Evolutionary conservation across 2,888 invertebrate species (phyloP), one percentile per base, ranked within the genome.

Genomic region (Brachypalpus laphriformis): DNA sequence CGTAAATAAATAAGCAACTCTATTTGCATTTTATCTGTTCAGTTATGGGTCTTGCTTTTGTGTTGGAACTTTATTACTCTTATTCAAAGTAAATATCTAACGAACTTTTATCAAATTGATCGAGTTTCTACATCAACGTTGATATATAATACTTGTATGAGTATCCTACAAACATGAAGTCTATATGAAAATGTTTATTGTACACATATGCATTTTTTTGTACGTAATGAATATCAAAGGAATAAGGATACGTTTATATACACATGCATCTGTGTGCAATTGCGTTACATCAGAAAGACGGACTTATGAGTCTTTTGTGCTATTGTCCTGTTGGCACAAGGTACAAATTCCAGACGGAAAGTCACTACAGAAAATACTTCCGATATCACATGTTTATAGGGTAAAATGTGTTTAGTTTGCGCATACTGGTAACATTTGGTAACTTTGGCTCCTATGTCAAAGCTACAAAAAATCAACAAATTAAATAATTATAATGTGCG

Each of bases 361-460:
- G 76, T 54, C 81, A 76, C 54, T 56, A 45, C 14, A 37, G 65
- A 66, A 74, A 56, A 45, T 85, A 85, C 75, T 81, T 85, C 85
- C 85, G 75, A 81, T 71, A 70, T 80, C 16, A 31, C 14, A 7
- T 18, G 1, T 31, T 45, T 4, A 28, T 85, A 85, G 75, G 85
- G 81, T 75, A 54, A 9, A 1, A 9, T 6, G 8, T 14, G 11
- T 2, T n/a, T n/a, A n/a, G n/a, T n/a, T n/a, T n/a, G n/a, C n/a
- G n/a, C n/a, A n/a, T n/a, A n/a, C n/a, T n/a, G n/a, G n/a, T n/a
- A n/a, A n/a, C n/a, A n/a, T n/a, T n/a, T n/a, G n/a, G n/a, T n/a
- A n/a, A n/a, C n/a, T n/a, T n/a, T n/a, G n/a, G n/a, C n/a, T n/a
- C n/a, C n/a, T n/a, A n/a, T n/a, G n/a, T n/a, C n/a, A n/a, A n/a